Evolutionary conservation across 2,113 vertebrate genomes (phyloP), one percentile per base, ranked within the genome.

Genomic region (Alectura lathami): DNA sequence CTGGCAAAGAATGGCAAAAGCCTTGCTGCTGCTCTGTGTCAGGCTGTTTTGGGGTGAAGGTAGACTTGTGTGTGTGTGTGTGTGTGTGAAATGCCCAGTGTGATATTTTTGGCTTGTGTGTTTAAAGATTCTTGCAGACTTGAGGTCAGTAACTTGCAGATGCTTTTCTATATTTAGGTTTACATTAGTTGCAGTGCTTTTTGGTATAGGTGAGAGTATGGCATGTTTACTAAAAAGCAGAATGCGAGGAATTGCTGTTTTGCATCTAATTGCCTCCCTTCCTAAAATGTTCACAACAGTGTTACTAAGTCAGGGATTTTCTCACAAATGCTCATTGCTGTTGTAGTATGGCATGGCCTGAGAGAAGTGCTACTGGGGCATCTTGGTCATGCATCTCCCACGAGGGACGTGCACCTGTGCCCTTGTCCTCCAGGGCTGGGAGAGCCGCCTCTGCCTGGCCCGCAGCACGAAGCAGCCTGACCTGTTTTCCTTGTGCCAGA

Each of bases 1-100:
- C 12, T 89, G 38, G 67, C 63, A 88, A 59, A 17, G 63, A 88
- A 80, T 83, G 92, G 88, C 72, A 92, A 74, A 94, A 94, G 67
- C 42, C 59, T 70, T 5, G 2, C 54, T 79, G 9, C 70, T 67
- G 45, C 54, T 15, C 91, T 53, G 38, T 66, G 16, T 67, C 34
- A 43, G 89, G 75, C n/a, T n/a, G n/a, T n/a, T n/a, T n/a, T n/a
- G n/a, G n/a, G n/a, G n/a, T n/a, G n/a, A n/a, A n/a, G n/a, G n/a
- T n/a, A n/a, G n/a, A n/a, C n/a, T n/a, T n/a, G n/a, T n/a, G n/a
- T n/a, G n/a, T n/a, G n/a, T n/a, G n/a, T n/a, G n/a, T n/a, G n/a
- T n/a, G n/a, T 67, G 62, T 26, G 27, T 47, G 34, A 64, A 87
- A 62, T 57, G 29, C 3, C 3, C 1, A 9, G 32, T 24, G 17